A percentile compares a stretch with the other conserved stretches of the same genome.
Evolutionary conservation across 2,888 invertebrate genomes (phyloP).

Genomic region (Thalpophila matura): DNA sequence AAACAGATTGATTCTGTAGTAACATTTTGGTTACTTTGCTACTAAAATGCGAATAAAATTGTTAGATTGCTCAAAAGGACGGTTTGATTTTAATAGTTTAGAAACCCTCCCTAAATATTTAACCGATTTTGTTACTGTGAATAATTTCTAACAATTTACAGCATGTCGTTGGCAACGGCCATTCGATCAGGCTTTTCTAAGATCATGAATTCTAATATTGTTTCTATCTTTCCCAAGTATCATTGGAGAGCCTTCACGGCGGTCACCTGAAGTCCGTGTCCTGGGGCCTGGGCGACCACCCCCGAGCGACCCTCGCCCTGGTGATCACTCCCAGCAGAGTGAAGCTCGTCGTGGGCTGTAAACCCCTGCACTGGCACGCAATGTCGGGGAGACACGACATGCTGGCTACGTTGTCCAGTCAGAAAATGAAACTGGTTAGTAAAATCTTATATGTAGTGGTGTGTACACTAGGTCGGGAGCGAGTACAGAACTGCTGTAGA

Average conservation of each 20-base stretch:
- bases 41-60: too few species aligned
- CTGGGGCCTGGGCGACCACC: conserved; percentile 91
- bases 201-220: neutral
- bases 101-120: too few species aligned
- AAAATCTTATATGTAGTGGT: neutral
- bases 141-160: too few species aligned
- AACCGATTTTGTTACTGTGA: too few species aligned
- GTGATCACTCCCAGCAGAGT: conserved; percentile 91
- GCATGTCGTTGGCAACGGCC: too few species aligned
- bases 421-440: conserved; percentile 91
- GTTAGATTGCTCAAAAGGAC: too few species aligned
- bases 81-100: too few species aligned
- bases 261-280: conserved; percentile 91
- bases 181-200: too few species aligned
- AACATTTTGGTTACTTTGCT: too few species aligned
- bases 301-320: conserved; percentile 89
- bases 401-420: conserved; percentile 88
- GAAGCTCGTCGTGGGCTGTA: conserved; percentile 92
- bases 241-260: conserved; percentile 92
- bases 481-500: too few species aligned
- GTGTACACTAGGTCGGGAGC: too few species aligned
- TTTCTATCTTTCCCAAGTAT: conserved; percentile 85
- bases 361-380: conserved; percentile 91
- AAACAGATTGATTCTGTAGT: too few species aligned
- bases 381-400: conserved; percentile 91